phyloP scores from a whole-genome alignment of 2,113 vertebrate species.

The Nothoprocta perdicaria region DNA sequence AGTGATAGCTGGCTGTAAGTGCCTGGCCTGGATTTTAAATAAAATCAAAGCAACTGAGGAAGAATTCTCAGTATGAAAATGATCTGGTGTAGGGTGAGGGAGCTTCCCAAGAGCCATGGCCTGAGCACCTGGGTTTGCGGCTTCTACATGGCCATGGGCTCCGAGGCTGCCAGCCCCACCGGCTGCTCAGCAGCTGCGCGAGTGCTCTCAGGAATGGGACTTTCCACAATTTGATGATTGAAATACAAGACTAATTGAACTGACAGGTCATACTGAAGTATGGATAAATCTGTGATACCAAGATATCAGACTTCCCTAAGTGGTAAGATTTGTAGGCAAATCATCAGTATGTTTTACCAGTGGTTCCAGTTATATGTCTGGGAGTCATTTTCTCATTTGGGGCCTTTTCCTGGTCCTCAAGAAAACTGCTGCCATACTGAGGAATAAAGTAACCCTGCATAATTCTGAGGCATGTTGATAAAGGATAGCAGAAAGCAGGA shows the following conservation, averaged over 20 bases:
- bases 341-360: neutral
- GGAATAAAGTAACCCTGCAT: neutral
- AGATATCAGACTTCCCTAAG: neutral
- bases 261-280: neutral
- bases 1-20: neutral
- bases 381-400: neutral
- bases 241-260: neutral
- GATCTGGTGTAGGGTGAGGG: neutral
- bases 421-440: neutral
- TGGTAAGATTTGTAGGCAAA: neutral
- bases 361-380: neutral
- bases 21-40: neutral
- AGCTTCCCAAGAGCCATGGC: neutral
- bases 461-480: neutral
- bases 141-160: neutral
- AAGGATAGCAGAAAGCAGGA: neutral
- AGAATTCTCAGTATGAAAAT: neutral
- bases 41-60: neutral
- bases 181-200: neutral
- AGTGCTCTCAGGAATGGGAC: neutral
- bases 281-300: neutral
- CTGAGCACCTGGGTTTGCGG: neutral
- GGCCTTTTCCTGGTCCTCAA: neutral
- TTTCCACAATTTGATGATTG: neutral
- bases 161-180: too few species aligned